Conservation (phyloP, 2,888 invertebrate species). For the Amaurobius ferox region DNA sequence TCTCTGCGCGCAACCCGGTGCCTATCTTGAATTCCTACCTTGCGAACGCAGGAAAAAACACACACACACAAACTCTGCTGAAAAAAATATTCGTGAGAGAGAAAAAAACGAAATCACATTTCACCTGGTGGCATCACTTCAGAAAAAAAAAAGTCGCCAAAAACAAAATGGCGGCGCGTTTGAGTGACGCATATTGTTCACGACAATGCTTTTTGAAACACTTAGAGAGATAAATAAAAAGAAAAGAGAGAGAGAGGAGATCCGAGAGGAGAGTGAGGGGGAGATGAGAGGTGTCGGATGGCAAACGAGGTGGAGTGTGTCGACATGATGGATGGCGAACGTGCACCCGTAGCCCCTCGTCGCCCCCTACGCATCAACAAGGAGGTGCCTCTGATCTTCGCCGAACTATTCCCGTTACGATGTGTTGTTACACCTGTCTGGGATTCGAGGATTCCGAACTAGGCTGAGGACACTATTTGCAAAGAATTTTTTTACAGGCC, state of each 20-base stretch:
- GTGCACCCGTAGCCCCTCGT: slow-evolving; percentile 51
- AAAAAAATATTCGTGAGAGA: neutral
- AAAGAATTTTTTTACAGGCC: no score
- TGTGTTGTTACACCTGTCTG: slow-evolving; percentile 44
- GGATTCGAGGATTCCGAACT: no score
- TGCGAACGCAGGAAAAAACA: neutral
- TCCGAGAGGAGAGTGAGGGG: neutral
- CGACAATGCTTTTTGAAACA: slow-evolving; percentile 53
- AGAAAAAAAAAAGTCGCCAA: neutral
- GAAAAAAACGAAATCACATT: neutral
- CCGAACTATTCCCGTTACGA: slow-evolving; percentile 41
- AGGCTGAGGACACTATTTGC: no score
- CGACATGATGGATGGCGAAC: slow-evolving; percentile 61
- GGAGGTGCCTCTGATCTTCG: slow-evolving; percentile 35
- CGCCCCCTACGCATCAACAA: slow-evolving; percentile 56
- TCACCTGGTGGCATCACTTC: neutral
- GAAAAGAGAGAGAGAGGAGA: neutral
- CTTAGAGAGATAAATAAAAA: slow-evolving; percentile 7
- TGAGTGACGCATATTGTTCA: slow-evolving; percentile 56
- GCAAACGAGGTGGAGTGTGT: slow-evolving; percentile 60
- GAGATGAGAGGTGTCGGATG: slow-evolving; percentile 47
- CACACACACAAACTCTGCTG: neutral
- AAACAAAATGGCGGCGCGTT: slow-evolving; percentile 42
- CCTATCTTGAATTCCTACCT: neutral
- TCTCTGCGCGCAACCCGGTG: no score